A percentile compares a stretch with the other conserved stretches of the same genome.
These are phyloP conservation scores for Pseudomyrmex cubaensis DNA, from an alignment of 1,140 invertebrate genomes.

Conservation along the genomic window DNA sequence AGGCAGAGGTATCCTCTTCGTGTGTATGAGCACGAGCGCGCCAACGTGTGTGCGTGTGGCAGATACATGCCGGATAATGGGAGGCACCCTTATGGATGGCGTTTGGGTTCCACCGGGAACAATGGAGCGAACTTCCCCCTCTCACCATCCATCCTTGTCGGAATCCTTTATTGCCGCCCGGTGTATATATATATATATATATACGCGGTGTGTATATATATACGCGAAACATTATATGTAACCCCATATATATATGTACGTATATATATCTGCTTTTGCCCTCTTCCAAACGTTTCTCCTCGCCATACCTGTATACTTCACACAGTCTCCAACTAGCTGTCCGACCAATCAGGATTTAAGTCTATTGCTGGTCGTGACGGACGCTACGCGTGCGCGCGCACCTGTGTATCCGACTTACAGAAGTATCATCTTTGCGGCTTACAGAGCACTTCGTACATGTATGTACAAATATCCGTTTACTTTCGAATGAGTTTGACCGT, in stretches of 20 bases:
- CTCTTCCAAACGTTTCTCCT: constrained; percentile 17
- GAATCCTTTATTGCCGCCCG: constrained; percentile 83
- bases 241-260: constrained; percentile 12
- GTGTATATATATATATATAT: constrained; percentile 67
- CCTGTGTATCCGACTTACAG: constrained; percentile 38
- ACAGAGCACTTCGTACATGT: not conserved
- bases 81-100: constrained; percentile 81
- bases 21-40: not conserved
- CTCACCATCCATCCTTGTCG: constrained; percentile 80
- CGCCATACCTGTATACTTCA: constrained; percentile 21
- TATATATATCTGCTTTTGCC: constrained; percentile 50
- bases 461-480: not conserved
- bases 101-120: constrained; percentile 80
- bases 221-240: constrained; percentile 56
- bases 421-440: not conserved
- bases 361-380: constrained; percentile 78
- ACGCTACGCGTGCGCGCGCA: constrained; percentile 65
- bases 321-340: constrained; percentile 74
- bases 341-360: constrained; percentile 83
- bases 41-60: constrained; percentile 61
- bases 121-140: constrained; percentile 77
- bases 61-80: constrained; percentile 81
- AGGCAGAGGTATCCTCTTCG: constrained; percentile 16
- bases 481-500: not conserved
- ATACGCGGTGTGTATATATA: constrained; percentile 7